These are phyloP conservation scores for Rhabditoides inermis DNA, from an alignment of 2,888 invertebrate species.

Conservation along the genomic window DNA sequence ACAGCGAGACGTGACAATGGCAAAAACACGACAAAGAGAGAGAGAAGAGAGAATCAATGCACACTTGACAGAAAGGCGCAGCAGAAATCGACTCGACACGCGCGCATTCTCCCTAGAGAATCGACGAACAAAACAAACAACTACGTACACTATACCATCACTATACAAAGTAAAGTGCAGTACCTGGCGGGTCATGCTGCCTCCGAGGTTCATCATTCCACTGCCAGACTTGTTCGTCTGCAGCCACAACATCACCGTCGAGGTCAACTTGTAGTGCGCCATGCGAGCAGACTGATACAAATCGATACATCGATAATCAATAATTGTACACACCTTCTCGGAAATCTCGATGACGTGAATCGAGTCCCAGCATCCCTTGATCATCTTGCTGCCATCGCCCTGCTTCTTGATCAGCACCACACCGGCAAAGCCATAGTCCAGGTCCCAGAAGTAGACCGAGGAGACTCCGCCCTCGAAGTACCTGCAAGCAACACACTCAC, in stretches of 20 bases:
- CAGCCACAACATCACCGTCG: slow-evolving; percentile 97
- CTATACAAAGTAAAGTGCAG: not conserved
- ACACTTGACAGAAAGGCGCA: no score
- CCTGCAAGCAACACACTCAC: slow-evolving; percentile 53
- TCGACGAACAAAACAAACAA: no score
- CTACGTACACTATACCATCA: no score
- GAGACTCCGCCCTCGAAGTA: slow-evolving; percentile 99
- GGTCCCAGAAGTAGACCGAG: slow-evolving; percentile 97
- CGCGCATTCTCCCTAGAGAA: no score
- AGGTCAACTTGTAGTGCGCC: slow-evolving; percentile 80
- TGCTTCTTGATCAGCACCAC: slow-evolving; percentile 91
- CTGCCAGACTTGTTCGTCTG: slow-evolving; percentile 81
- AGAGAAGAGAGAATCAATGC: no score
- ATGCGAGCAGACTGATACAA: slow-evolving; percentile 16
- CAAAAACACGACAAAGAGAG: no score
- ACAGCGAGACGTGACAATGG: no score
- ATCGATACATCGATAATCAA: not conserved
- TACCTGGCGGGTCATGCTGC: slow-evolving; percentile 91
- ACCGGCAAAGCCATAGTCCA: slow-evolving; percentile 88
- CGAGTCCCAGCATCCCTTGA: slow-evolving; percentile 99
- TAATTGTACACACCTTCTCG: slow-evolving; percentile 39
- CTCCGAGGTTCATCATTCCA: slow-evolving; percentile 97
- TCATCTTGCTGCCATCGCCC: slow-evolving; percentile 93
- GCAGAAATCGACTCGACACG: no score
- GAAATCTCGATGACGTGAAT: slow-evolving; percentile 97